Evolutionary conservation across 2,888 invertebrate species (phyloP), one percentile per base, ranked within the genome.

Genomic region (Embidobia sp.): DNA sequence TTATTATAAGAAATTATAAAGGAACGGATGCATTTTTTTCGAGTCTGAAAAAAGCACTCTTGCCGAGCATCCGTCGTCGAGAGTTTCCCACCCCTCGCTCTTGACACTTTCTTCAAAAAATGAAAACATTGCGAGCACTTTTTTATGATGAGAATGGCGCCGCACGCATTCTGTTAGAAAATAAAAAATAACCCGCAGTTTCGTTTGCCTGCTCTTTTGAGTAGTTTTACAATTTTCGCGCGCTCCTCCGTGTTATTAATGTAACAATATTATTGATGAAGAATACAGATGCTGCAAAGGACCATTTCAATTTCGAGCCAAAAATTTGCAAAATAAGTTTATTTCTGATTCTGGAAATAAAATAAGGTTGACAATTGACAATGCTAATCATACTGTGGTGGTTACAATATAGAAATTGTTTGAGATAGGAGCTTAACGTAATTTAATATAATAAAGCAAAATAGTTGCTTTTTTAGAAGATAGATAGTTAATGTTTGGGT

Each of bases 31-130:
- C 63, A 63, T 33, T 69, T 63, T 64, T 75, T 66, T 66, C 27
- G 7, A 53, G 35, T 70, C 61, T 59, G 40, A 35, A 72, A 63
- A 66, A 66, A 57, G 70, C 66, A 49, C 72, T 77, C 72, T 69
- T 55, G 42, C 16, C 37, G 55, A 59, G 70, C 22, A 72, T 77
- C 72, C 61, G 72, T 19, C 22, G 46, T 48, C 40, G 37, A 55
- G 49, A 49, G 61, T 72, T 72, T 37, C 61, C 55, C 61, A 55
- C 72, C 37, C 49, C 15, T 8, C 64, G 10, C 13, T 55, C 49
- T 42, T 67, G 42, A 59, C 55, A 46, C 22, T 53, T 53, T 51
- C 35, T 31, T 67, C 33, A 22, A 76, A 61, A 75, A 76, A 44
- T 46, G 16, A 49, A 46, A 75, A 63, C 40, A 75, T 8, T 11